These are phyloP conservation scores for Leptinotarsa peninsularis DNA, from an alignment of 2,888 invertebrate genomes.

Conservation along the genomic window DNA sequence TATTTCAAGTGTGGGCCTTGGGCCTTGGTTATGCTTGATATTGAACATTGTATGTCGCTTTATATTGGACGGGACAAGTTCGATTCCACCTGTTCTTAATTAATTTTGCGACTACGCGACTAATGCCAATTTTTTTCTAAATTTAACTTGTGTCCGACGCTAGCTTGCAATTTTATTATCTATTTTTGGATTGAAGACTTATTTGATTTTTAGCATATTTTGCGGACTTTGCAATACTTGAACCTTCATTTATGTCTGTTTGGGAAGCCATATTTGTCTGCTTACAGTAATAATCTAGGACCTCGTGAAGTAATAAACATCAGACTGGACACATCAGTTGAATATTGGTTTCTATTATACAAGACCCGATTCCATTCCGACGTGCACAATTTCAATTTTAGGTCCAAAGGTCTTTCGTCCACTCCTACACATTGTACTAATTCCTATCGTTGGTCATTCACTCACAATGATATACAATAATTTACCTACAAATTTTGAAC, in stretches of 20 bases:
- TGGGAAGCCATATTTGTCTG: too few relatives aligned
- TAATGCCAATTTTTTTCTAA: slow-evolving; percentile 51
- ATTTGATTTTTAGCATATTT: background rate
- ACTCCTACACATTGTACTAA: too few relatives aligned
- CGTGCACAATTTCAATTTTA: too few relatives aligned
- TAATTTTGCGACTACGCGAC: slow-evolving; percentile 46
- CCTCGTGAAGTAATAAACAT: too few relatives aligned
- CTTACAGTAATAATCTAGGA: too few relatives aligned
- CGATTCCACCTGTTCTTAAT: slow-evolving; percentile 56
- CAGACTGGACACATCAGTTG: too few relatives aligned
- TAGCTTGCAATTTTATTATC: slow-evolving; percentile 28
- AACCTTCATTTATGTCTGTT: background rate
- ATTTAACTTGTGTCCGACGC: slow-evolving; percentile 38
- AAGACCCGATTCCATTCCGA: too few relatives aligned
- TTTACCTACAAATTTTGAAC: too few relatives aligned
- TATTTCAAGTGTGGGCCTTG: slow-evolving; percentile 43
- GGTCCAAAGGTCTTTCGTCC: too few relatives aligned
- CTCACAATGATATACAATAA: too few relatives aligned
- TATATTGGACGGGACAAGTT: slow-evolving; percentile 32
- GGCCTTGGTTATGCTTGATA: slow-evolving; percentile 43
- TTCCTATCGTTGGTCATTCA: too few relatives aligned
- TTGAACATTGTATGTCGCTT: slow-evolving; percentile 38
- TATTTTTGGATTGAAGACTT: slow-evolving; percentile 16
- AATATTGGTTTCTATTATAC: too few relatives aligned
- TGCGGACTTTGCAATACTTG: background rate